phyloP scores from a whole-genome alignment of 2,888 invertebrate genomes.

The Drosophila kanekoi region DNA sequence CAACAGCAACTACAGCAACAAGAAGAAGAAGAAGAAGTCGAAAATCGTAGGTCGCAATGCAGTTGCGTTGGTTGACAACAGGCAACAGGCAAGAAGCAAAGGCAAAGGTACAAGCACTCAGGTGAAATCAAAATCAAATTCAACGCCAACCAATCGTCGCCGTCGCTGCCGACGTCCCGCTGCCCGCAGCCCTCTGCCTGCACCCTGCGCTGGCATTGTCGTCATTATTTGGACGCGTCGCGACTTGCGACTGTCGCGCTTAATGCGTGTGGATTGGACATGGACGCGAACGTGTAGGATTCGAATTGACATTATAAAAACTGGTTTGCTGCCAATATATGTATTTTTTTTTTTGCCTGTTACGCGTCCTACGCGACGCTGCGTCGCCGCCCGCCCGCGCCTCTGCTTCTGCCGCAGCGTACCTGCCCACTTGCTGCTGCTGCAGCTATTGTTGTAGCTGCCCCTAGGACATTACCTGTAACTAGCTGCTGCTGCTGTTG shows the following conservation, averaged over 20 bases:
- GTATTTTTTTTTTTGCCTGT: constrained; percentile 35
- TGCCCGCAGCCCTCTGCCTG: neutral
- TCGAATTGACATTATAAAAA: constrained; percentile 81
- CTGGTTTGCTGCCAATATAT: constrained; percentile 80
- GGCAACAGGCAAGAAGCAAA: constrained; percentile 27
- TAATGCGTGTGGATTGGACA: constrained; percentile 78
- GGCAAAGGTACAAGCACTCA: constrained; percentile 62
- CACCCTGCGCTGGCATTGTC: constrained; percentile 41
- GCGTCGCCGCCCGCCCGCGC: constrained; percentile 29
- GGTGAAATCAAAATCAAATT: constrained; percentile 80
- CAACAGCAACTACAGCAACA: too few relatives aligned
- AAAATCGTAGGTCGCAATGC: constrained; percentile 72
- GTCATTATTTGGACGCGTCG: constrained; percentile 73
- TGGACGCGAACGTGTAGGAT: constrained; percentile 75
- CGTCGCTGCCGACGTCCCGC: constrained; percentile 12
- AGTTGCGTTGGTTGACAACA: constrained; percentile 72
- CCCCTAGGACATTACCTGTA: constrained; percentile 71
- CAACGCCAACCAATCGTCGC: constrained; percentile 69
- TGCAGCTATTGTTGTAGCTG: constrained; percentile 18
- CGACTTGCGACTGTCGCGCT: constrained; percentile 79
- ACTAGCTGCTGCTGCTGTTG: constrained; percentile 31
- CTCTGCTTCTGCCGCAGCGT: constrained; percentile 24
- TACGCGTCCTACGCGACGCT: constrained; percentile 69
- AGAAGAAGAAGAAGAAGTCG: constrained; percentile 35
- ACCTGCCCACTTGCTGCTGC: constrained; percentile 71